Evolutionary conservation across 1,140 invertebrate genomes (phyloP).

Genomic region (Andrena cerasifolii): DNA sequence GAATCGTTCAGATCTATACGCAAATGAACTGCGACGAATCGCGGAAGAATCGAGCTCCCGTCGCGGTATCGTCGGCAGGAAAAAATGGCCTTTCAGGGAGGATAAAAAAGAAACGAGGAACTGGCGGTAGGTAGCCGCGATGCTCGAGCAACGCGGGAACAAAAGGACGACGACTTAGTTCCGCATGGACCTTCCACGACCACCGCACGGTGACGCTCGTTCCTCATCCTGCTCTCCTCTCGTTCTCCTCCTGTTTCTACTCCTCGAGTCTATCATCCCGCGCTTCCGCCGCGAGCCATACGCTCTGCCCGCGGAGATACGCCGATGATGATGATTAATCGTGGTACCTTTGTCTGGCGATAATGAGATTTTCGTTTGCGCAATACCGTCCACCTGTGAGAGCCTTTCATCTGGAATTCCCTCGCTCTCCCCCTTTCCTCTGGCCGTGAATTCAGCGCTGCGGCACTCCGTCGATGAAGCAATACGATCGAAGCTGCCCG

Average conservation of each 20-base stretch:
- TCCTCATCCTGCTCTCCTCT: slow-evolving; percentile 39
- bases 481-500: background rate
- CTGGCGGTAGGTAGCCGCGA: slow-evolving; percentile 17
- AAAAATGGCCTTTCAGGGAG: slow-evolving; percentile 8
- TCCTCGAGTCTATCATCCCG: slow-evolving; percentile 51
- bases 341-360: slow-evolving; percentile 72
- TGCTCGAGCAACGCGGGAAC: slow-evolving; percentile 40
- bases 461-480: background rate
- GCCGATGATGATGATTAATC: slow-evolving; percentile 75
- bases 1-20: slow-evolving; percentile 42
- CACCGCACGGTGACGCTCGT: slow-evolving; percentile 57
- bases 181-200: slow-evolving; percentile 65
- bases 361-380: slow-evolving; percentile 76
- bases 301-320: slow-evolving; percentile 51
- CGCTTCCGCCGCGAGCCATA: slow-evolving; percentile 64
- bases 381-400: slow-evolving; percentile 60
- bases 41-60: slow-evolving; percentile 61
- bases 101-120: background rate
- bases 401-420: slow-evolving; percentile 34
- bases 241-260: slow-evolving; percentile 26
- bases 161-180: slow-evolving; percentile 64
- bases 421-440: background rate
- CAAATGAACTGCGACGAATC: slow-evolving; percentile 68
- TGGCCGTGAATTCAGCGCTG: background rate
- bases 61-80: slow-evolving; percentile 38